A percentile compares a stretch with the other conserved stretches of the same genome.
phyloP scores from a whole-genome alignment of 2,113 vertebrate genomes.

The Alouatta palliata region DNA sequence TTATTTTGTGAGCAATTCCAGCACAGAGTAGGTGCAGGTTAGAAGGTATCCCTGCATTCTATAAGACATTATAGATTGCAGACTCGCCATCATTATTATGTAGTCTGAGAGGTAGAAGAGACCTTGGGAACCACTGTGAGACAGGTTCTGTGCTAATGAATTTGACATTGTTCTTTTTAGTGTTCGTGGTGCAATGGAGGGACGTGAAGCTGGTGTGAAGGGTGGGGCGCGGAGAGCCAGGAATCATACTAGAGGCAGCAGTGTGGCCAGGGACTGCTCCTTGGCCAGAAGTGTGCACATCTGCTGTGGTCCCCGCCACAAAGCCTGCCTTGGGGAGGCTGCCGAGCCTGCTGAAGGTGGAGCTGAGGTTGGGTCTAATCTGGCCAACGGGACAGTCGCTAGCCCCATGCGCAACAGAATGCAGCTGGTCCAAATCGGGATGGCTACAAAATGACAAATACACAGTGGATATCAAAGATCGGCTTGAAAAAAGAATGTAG shows the following conservation, averaged over 20 bases:
- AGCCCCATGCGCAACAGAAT: no score
- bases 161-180: not conserved
- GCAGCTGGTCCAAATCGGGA: not conserved
- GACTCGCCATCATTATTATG: not conserved
- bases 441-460: not conserved
- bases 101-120: not conserved
- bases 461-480: not conserved
- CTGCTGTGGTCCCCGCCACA: rapidly evolving
- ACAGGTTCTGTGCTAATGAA: not conserved
- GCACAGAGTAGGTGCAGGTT: not conserved
- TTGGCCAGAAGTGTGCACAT: not conserved
- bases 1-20: not conserved
- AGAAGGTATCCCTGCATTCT: not conserved
- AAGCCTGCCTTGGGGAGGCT: not conserved
- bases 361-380: rapidly evolving
- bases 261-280: no score
- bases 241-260: no score
- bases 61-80: not conserved
- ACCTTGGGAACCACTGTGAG: not conserved
- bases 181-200: not conserved
- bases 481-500: not conserved
- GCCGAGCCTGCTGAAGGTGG: not conserved
- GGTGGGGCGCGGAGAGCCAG: not conserved
- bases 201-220: no score
- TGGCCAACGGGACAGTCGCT: rapidly evolving